phyloP scores from a whole-genome alignment of 2,113 vertebrate species.

The Antidorcas marsupialis region DNA sequence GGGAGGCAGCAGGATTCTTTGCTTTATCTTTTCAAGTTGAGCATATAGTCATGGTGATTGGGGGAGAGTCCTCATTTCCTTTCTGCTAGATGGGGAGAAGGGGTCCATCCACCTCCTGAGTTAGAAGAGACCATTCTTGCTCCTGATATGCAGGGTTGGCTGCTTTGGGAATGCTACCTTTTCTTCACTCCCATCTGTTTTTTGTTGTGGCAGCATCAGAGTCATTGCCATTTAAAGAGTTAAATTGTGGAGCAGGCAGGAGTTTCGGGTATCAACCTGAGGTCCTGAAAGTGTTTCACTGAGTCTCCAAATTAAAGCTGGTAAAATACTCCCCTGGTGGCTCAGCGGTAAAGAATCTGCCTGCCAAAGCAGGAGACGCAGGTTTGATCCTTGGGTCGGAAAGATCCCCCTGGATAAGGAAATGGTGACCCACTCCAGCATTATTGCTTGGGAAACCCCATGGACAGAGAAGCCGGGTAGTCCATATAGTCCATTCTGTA shows the following conservation, averaged over 20 bases:
- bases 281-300: neutral
- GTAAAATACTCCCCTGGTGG: neutral
- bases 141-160: fast-evolving
- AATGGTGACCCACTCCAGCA: neutral
- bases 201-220: neutral
- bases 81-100: neutral
- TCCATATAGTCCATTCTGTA: neutral
- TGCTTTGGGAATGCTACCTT: neutral
- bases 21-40: neutral
- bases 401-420: neutral
- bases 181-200: neutral
- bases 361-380: neutral
- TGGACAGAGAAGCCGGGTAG: neutral
- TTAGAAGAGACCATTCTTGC: neutral
- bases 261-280: neutral
- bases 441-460: neutral
- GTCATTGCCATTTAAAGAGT: neutral
- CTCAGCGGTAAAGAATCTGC: neutral
- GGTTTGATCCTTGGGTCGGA: neutral
- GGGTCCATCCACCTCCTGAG: neutral
- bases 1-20: neutral
- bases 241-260: neutral
- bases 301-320: neutral
- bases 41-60: neutral
- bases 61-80: neutral